phyloP scores from a whole-genome alignment of 2,888 invertebrate genomes.

The Notodromas monacha region DNA sequence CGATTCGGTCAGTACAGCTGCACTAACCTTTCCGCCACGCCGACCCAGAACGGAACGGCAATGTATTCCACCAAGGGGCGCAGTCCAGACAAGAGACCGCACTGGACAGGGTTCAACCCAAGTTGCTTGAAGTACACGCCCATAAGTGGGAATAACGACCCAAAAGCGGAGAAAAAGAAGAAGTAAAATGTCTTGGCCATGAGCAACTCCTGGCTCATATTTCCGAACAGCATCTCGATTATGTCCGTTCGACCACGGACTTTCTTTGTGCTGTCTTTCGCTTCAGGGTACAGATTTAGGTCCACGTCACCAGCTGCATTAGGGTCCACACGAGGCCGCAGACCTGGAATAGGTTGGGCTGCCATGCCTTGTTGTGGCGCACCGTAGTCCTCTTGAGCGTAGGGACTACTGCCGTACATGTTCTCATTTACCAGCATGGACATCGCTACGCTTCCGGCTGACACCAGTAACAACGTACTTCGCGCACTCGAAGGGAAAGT shows the following conservation, averaged over 20 bases:
- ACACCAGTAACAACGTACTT: too few species aligned
- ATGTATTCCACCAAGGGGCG: slow-evolving; percentile 88
- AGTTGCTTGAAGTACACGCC: slow-evolving; percentile 98
- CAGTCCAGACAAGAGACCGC: slow-evolving; percentile 70
- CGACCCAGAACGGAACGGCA: slow-evolving; percentile 91
- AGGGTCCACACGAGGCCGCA: slow-evolving; percentile 41
- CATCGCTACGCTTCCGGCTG: too few species aligned
- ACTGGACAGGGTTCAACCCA: slow-evolving; percentile 91
- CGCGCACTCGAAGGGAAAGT: too few species aligned
- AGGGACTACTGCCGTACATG: too few species aligned
- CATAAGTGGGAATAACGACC: slow-evolving; percentile 85
- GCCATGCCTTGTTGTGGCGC: too few species aligned
- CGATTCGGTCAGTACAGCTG: slow-evolving; percentile 8
- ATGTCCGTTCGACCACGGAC: slow-evolving; percentile 54
- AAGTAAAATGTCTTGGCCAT: slow-evolving; percentile 93
- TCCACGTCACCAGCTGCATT: slow-evolving; percentile 53
- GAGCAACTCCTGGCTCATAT: slow-evolving; percentile 60
- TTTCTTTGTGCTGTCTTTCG: slow-evolving; percentile 61
- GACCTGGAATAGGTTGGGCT: too few species aligned
- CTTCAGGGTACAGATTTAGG: slow-evolving; percentile 32
- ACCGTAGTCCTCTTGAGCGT: too few species aligned
- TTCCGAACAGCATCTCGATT: slow-evolving; percentile 43
- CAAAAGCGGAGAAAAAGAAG: slow-evolving; percentile 96
- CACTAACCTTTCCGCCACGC: slow-evolving; percentile 45
- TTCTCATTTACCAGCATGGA: too few species aligned